phyloP scores from a whole-genome alignment of 2,797 vertebrate genomes.

The Liasis olivaceus region DNA sequence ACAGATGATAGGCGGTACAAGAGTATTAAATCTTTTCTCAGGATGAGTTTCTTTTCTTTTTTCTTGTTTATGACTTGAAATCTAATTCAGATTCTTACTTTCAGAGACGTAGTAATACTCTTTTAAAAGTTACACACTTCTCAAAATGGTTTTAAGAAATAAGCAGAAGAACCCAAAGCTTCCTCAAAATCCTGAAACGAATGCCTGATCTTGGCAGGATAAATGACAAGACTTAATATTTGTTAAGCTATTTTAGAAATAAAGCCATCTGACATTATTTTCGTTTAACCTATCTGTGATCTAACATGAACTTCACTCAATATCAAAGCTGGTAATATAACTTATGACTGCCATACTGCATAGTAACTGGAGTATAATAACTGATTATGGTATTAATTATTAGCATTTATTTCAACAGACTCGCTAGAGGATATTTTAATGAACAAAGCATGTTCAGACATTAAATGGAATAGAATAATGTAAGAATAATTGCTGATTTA shows the following conservation, averaged over 20 bases:
- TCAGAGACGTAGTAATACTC: background rate
- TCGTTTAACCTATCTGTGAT: constrained; percentile 25
- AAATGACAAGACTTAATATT: constrained; percentile 21
- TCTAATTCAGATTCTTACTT: constrained; percentile 18
- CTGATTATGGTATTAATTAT: accelerated
- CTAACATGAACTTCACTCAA: constrained; percentile 1
- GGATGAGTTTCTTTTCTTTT: background rate
- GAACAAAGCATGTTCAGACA: accelerated
- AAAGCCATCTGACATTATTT: constrained; percentile 5
- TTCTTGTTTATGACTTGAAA: constrained; percentile 10
- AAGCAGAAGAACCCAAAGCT: constrained; percentile 45
- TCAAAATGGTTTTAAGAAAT: constrained; percentile 65
- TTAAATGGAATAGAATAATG: background rate
- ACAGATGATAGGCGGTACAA: too few species aligned
- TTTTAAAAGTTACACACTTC: constrained; percentile 51
- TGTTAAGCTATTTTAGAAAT: constrained; percentile 34
- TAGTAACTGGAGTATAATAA: background rate
- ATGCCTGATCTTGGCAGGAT: constrained; percentile 32
- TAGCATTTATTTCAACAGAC: accelerated
- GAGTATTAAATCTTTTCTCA: background rate
- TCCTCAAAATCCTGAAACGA: constrained; percentile 41
- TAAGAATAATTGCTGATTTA: background rate
- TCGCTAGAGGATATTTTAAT: background rate
- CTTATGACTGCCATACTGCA: background rate
- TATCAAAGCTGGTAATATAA: background rate